Conservation (phyloP, 2,797 vertebrate species). For the Gambelia wislizenii region DNA sequence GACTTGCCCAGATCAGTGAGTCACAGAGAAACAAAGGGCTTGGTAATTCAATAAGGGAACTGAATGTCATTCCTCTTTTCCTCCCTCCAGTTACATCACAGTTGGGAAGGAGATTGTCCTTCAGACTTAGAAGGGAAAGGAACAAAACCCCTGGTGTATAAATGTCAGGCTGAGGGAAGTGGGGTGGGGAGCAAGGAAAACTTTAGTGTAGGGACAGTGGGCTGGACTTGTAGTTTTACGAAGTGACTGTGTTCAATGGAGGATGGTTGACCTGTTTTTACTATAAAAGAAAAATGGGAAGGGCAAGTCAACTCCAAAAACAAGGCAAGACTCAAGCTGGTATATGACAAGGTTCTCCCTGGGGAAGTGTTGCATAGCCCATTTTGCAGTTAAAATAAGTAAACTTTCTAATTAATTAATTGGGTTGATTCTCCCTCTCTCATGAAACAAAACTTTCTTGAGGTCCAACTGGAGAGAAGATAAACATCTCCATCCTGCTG, state of each 20-base stretch:
- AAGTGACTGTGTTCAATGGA: neutral
- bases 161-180: neutral
- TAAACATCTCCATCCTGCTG: neutral
- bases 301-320: neutral
- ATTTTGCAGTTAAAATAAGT: neutral
- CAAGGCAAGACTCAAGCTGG: neutral
- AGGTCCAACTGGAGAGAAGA: neutral
- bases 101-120: neutral
- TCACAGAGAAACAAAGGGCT: neutral
- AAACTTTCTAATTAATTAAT: neutral
- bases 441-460: neutral
- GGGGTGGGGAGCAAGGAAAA: neutral
- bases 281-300: neutral
- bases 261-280: neutral
- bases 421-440: neutral
- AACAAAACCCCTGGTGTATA: neutral
- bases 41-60: slow-evolving; percentile 13
- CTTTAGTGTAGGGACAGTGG: neutral
- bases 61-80: neutral
- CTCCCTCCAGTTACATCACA: neutral
- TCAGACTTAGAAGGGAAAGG: neutral
- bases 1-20: neutral
- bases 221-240: neutral
- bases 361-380: neutral
- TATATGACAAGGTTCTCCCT: neutral